Evolutionary conservation across 2,797 vertebrate species (phyloP), one percentile per base, ranked within the genome.

Genomic region (Leptatherina wallacei): DNA sequence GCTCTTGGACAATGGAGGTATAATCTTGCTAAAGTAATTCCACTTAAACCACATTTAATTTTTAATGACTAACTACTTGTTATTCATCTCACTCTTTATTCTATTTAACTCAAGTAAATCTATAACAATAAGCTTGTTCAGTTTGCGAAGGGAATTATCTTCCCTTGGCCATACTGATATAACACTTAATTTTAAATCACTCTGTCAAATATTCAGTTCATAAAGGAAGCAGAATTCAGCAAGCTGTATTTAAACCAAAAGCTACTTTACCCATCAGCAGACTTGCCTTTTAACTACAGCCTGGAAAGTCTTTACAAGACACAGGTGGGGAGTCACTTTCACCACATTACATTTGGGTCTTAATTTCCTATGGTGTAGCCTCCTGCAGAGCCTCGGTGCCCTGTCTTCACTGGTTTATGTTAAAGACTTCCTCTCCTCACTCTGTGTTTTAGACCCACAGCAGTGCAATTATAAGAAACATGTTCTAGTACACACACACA

Each of bases 221-320:
- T 4, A 27, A 20, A 52, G 29, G 14, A 69, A 36, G 13, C 12
- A 18, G 55, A 69, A 61, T 30, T 61, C 18, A 60, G 33, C 18
- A 70, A 38, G n/a, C 40, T 59, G 27, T n/a, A 33, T 58, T 56
- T 59, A 22, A 75, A 56, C 59, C 24, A 49, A 36, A 75, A 71
- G 64, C 52, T 51, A 38, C 20, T 69, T 54, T 13, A 61, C 18
- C 52, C 47, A 35, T 35, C 49, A 64, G 44, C 54, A 77, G 72
- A 64, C 79, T 58, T 29, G 36, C 18, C 54, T 40, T 85, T 87
- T 88, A 84, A 81, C 73, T 57, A 66, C 69, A 82, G 72, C 75
- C 78, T 90, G 83, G 71, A 86, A 86, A 78, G 75, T 77, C 71
- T 91, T 92, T 91, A 93, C 85, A 83, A 91, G 89, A 67, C 80